Base-by-base conservation (phyloP, 2,797 vertebrate genomes). In the Notolabrus celidotus region DNA sequence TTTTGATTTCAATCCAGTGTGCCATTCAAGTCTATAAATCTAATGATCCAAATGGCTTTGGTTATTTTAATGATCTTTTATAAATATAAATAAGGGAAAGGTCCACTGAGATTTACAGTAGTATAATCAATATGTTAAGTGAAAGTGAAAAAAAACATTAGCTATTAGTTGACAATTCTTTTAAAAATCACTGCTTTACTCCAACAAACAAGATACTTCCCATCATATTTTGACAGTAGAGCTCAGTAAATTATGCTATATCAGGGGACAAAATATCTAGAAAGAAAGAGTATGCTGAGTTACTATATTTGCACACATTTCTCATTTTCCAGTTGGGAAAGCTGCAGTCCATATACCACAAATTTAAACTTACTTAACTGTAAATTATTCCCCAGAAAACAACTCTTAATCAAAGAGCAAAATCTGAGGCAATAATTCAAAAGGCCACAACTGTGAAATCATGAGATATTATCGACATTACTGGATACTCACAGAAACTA, bases 1-100 rank as follows among this genome's bases (percentile, higher is more conserved):
- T 57, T 33, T 27, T 39, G 45, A 23, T 34, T 45, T 33, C 42
- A 56, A n/a, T 14, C 20, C 29, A 8, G 71, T 52, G 46, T 80
- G 67, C 66, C 60, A 67, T 54, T 75, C 39, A 63, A 34, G 59
- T 67, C 60, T 74, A 67, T 60, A 69, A 80, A 84, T 79, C 39
- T 12, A 55, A 70, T 19, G 42, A 36, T 23, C 25, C 54, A 39
- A 63, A 62, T 64, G 23, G 38, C 38, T 73, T 77, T 51, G 36
- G 38, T 46, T 7, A 47, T 55, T 82, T 79, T 34, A 68, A 58
- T 56, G 38, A 57, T 66, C 7, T 29, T 52, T 71, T n/a, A 14
- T 36, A 41, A 41, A 41, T 43, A 64, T 38, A 63, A 69, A 59
- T n/a, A 46, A 17, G 1, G 5, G 33, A 15, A 68, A 58, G n/a